phyloP scores from a whole-genome alignment of 2,888 invertebrate species.

The Plebejus anna region DNA sequence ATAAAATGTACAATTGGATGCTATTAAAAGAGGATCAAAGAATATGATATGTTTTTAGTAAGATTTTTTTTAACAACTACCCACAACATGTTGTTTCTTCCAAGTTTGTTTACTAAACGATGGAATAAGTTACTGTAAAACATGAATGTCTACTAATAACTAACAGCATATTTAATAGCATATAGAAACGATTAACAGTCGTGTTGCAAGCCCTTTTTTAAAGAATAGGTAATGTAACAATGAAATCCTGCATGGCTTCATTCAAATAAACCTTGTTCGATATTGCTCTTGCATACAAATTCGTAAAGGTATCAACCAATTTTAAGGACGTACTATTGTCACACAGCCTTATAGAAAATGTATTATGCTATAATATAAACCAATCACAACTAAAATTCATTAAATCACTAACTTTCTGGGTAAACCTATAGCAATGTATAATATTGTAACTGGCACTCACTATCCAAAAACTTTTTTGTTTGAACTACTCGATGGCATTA shows the following conservation, averaged over 20 bases:
- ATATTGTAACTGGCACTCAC: no score
- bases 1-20: constrained; percentile 23
- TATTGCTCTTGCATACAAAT: constrained; percentile 15
- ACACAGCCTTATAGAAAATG: neutral
- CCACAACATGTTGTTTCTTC: neutral
- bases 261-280: neutral
- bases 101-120: neutral
- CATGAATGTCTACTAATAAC: neutral
- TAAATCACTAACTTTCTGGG: no score
- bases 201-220: neutral
- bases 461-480: no score
- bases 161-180: neutral
- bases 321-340: neutral
- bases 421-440: no score
- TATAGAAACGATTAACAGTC: neutral
- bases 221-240: neutral
- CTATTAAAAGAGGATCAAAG: constrained; percentile 19
- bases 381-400: no score
- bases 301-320: neutral
- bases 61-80: neutral
- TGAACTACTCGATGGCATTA: neutral
- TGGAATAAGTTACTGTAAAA: neutral
- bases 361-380: neutral
- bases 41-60: neutral
- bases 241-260: neutral